Base-by-base conservation (phyloP, 2,888 invertebrate species). In the Carcina quercana region DNA sequence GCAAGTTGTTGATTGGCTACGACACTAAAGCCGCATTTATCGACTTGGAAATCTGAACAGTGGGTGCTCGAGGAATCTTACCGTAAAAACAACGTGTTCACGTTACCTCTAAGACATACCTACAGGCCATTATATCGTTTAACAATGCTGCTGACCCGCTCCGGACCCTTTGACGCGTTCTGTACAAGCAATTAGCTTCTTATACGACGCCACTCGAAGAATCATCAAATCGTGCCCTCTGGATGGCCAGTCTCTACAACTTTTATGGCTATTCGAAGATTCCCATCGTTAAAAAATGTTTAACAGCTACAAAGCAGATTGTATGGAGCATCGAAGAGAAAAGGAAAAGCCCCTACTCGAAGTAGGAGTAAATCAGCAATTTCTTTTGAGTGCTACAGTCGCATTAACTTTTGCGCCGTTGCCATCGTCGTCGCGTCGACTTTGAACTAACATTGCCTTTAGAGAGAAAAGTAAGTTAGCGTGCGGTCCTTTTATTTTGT, bases 401-500 rank as follows among this genome's bases (percentile, higher is more conserved):
- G 53, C 52, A 59, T 61, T 64, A 63, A 59, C 53, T 64, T 58
- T n/a, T n/a, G n/a, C n/a, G n/a, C n/a, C n/a, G n/a, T n/a, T n/a
- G n/a, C n/a, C n/a, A n/a, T n/a, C n/a, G n/a, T n/a, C n/a, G n/a
- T n/a, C n/a, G 55, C 51, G 55, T 48, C 54, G 60, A 54, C 61
- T 66, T 61, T 66, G 62, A 63, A 63, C 60, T 60, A 54, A 53
- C 62, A 53, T 56, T 43, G 48, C 47, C 43, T 50, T 59, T 59
- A 49, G 44, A 49, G n/a, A n/a, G 49, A 47, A 61, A 62, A 63
- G 55, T 59, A 59, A 53, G 53, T 55, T 53, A 59, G 52, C 57
- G 62, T 55, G 57, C 58, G 54, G 49, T 47, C 45, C 54, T 43
- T 51, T 22, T 46, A 46, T 32, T 38, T 45, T 40, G 25, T 36